phyloP scores from a whole-genome alignment of 2,113 vertebrate species.

The Pimephales promelas region DNA sequence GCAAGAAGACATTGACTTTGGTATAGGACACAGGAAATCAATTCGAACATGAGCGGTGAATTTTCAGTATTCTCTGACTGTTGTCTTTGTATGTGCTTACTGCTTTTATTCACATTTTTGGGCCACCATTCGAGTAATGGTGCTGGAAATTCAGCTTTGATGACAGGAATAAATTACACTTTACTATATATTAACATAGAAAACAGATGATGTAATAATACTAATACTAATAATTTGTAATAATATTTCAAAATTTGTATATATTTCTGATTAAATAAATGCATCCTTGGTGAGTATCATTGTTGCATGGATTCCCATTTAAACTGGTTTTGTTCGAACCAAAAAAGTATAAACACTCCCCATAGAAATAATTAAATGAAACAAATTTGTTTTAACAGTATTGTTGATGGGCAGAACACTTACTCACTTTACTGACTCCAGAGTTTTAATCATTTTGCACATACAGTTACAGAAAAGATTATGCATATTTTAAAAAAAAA shows the following conservation, averaged over 20 bases:
- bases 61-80: constrained; percentile 62
- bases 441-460: no score
- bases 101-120: background rate
- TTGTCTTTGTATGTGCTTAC: constrained; percentile 45
- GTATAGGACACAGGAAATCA: constrained; percentile 73
- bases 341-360: background rate
- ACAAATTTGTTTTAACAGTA: no score
- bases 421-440: no score
- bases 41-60: constrained; percentile 73
- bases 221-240: no score
- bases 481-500: no score
- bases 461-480: no score
- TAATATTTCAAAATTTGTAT: background rate
- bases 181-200: background rate
- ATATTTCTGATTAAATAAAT: background rate
- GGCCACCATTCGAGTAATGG: background rate
- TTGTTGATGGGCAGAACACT: no score
- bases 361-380: no score
- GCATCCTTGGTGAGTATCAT: background rate
- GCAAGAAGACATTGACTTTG: constrained; percentile 67
- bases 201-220: background rate
- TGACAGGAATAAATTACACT: background rate
- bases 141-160: background rate
- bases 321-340: background rate
- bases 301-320: no score